Percentiles rank a stretch among this genome's conserved stretches.
phyloP scores from a whole-genome alignment of 2,797 vertebrate genomes.

The Myripristis jacobus region DNA sequence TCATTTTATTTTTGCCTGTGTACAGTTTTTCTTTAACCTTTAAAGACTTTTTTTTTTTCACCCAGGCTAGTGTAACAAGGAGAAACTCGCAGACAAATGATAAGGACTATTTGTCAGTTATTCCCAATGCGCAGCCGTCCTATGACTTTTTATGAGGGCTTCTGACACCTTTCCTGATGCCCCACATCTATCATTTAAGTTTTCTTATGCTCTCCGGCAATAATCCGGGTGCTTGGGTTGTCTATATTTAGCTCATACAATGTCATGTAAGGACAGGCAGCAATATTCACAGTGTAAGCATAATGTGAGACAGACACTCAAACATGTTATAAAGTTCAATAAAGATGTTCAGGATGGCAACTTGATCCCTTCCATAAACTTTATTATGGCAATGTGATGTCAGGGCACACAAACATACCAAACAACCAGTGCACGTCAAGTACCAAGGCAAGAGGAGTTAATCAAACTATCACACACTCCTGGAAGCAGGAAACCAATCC shows the following conservation, averaged over 20 bases:
- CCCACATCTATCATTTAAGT: conserved; percentile 75
- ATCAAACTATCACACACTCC: no score
- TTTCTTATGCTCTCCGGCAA: conserved; percentile 59
- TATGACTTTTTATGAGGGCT: conserved; percentile 72
- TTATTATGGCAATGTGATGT: no score
- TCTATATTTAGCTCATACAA: conserved; percentile 78
- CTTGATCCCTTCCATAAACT: no score
- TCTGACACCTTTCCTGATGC: conserved; percentile 71
- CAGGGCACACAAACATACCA: no score
- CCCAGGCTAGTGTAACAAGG: conserved; percentile 50
- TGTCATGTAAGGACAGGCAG: conserved; percentile 68
- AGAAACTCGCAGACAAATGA: conserved; percentile 65
- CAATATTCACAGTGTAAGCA: conserved; percentile 44
- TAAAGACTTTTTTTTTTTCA: conserved; percentile 47
- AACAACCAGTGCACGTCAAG: no score
- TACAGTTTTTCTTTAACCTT: conserved; percentile 56
- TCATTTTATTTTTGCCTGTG: conserved; percentile 30
- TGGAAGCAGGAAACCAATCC: no score
- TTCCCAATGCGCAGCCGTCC: conserved; percentile 69
- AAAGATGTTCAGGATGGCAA: no score
- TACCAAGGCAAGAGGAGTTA: no score
- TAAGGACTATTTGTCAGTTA: conserved; percentile 77
- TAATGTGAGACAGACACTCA: conserved; percentile 38
- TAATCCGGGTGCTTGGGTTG: conserved; percentile 63
- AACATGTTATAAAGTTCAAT: neutral